Base-by-base conservation (phyloP, 2,797 vertebrate species). In the Syngnathus acus region DNA sequence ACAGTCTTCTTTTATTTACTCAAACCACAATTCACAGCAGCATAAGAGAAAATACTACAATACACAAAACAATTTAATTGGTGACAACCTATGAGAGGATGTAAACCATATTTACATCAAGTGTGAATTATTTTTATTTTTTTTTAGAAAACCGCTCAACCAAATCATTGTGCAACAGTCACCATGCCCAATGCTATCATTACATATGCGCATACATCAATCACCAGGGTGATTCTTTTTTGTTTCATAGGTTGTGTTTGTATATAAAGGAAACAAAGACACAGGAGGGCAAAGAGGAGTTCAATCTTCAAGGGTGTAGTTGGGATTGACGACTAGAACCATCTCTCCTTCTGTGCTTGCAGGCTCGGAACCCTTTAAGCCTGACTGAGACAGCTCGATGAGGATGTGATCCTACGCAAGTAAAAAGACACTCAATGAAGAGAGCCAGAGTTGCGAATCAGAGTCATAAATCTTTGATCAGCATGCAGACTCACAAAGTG, bases 261-360 rank as follows among this genome's bases (percentile, higher is more conserved):
- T n/a, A 59, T n/a, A 38, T 42, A 42, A 61, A 13, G 10, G 32
- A 37, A 61, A 21, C 3, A 11, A 55, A 11, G 6, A 10, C 7
- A 8, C 13, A n/a, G 23, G 26, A 66, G 32, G 5, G 8, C 26
- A 26, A 1, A 17, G 23, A 42, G 17, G 3, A 13, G 23, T 65
- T 89, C 86, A 99, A 78, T 98, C 96, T 68, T 99, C 95, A 72
- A 99, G 90, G 40, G 87, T 84, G 81, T 98, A 99, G 89, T 99
- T 99, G 47, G 97, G 97, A 80, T 99, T 99, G 72, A 99, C 97
- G 0, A 99, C 97, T 69, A 99, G 84, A 65, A 93, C 94, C 0
- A 90, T 92, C 40, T 96, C 95, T 50, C 93, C 81, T 9, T 87
- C 94, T 64, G 93, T 89, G 65, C 73, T 84, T 65, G 81, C 84